Conservation (phyloP, 2,797 vertebrate genomes). For the Cryptoprocta ferox region DNA sequence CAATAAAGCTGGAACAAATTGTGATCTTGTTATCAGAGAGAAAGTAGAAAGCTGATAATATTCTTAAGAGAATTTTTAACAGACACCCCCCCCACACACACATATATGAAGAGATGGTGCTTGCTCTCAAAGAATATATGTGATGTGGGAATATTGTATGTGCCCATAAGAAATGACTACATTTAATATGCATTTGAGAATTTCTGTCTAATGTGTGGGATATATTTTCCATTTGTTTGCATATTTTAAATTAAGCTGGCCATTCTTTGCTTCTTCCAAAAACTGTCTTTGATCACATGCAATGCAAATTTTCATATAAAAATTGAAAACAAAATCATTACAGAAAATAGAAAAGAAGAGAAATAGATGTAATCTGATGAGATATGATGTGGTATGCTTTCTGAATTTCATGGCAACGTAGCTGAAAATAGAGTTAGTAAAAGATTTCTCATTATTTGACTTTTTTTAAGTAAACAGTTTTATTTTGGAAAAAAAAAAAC, state of each 20-base stretch:
- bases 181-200: not conserved
- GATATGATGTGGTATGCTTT: not conserved
- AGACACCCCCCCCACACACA: too few species aligned
- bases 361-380: not conserved
- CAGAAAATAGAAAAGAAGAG: not conserved
- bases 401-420: not conserved
- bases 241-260: not conserved
- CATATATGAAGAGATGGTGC: not conserved
- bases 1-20: not conserved
- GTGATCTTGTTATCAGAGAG: not conserved
- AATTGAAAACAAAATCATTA: not conserved
- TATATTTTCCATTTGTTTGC: not conserved
- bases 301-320: not conserved
- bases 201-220: not conserved
- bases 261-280: not conserved
- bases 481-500: slow-evolving; percentile 39
- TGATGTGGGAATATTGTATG: not conserved
- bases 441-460: not conserved
- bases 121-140: not conserved
- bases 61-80: not conserved
- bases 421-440: not conserved
- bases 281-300: not conserved
- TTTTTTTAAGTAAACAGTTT: not conserved
- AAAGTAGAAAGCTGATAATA: not conserved
- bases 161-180: not conserved